A percentile compares a stretch with the other conserved stretches of the same genome.
Conservation (phyloP, 2,797 vertebrate genomes). For the Scleropages formosus region DNA sequence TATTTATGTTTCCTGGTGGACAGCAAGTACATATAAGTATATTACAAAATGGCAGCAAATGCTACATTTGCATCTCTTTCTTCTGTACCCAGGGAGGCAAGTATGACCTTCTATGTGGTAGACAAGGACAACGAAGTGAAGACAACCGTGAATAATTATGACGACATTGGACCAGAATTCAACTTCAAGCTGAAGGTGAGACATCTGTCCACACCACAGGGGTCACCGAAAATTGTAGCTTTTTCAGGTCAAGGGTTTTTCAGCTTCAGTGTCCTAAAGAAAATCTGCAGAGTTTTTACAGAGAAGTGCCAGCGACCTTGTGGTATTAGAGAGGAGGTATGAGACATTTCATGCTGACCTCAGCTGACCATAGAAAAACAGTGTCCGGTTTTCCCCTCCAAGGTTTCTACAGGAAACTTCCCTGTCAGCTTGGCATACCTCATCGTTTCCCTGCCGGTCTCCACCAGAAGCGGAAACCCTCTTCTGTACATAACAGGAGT, state of each 20-base stretch:
- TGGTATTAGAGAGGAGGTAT: neutral
- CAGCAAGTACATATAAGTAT: neutral
- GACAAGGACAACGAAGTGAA: conserved; percentile 55
- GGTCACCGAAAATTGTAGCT: neutral
- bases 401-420: conserved; percentile 79
- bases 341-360: neutral
- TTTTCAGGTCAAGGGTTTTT: neutral
- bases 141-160: conserved; percentile 66
- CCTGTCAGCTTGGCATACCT: conserved; percentile 73
- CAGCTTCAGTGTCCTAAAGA: no score
- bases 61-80: neutral
- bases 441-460: conserved; percentile 71
- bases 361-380: neutral
- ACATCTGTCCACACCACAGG: conserved; percentile 32
- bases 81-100: conserved; percentile 67
- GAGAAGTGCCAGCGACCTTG: neutral
- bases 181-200: conserved; percentile 83
- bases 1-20: no score
- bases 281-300: neutral
- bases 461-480: conserved; percentile 70
- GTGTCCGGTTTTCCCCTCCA: conserved; percentile 25
- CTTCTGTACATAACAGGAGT: conserved; percentile 78
- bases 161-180: conserved; percentile 84
- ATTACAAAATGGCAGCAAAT: neutral
- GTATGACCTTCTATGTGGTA: conserved; percentile 81